These are phyloP conservation scores for Ophioderma brevispina DNA, from an alignment of 35 echinoderm and acorn worm species.

Conservation along the genomic window DNA sequence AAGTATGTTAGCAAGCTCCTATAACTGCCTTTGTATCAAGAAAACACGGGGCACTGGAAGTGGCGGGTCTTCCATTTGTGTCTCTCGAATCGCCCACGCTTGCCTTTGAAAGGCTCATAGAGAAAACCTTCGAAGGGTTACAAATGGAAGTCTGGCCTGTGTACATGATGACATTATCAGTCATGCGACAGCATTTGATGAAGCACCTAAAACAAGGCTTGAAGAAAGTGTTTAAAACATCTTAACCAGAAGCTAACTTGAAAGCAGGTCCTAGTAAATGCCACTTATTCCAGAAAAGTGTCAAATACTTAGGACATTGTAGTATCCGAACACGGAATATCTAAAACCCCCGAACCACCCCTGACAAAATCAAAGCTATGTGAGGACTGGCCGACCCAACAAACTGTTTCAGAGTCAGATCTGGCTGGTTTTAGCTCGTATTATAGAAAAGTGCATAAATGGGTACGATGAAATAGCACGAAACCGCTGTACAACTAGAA, in stretches of 20 bases:
- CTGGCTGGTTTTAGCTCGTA: constrained; percentile 60
- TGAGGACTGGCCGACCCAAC: constrained; percentile 38
- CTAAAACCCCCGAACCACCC: too few relatives aligned
- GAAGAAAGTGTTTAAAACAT: constrained; percentile 23
- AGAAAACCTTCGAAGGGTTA: constrained; percentile 37
- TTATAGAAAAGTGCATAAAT: constrained; percentile 52
- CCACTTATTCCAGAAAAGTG: constrained; percentile 41
- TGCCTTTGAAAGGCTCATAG: constrained; percentile 68
- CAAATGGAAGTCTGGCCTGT: constrained; percentile 61
- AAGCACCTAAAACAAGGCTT: constrained; percentile 18
- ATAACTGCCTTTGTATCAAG: constrained; percentile 75
- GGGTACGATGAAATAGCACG: constrained; percentile 49
- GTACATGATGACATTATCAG: constrained; percentile 71
- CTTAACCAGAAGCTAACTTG: constrained; percentile 19
- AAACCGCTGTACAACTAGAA: constrained; percentile 46
- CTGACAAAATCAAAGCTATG: constrained; percentile 37
- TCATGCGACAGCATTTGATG: constrained; percentile 11
- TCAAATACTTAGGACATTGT: constrained; percentile 76
- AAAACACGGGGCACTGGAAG: constrained; percentile 45
- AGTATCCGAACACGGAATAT: constrained; percentile 28
- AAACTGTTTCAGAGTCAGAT: constrained; percentile 20
- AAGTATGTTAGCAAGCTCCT: constrained; percentile 9
- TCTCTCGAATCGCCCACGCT: constrained; percentile 44
- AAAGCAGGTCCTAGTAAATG: constrained; percentile 74
- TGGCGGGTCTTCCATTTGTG: constrained; percentile 67